Percentiles rank a stretch among this genome's conserved stretches.
phyloP scores from a whole-genome alignment of 2,797 vertebrate species.

The Linurgus olivaceus region DNA sequence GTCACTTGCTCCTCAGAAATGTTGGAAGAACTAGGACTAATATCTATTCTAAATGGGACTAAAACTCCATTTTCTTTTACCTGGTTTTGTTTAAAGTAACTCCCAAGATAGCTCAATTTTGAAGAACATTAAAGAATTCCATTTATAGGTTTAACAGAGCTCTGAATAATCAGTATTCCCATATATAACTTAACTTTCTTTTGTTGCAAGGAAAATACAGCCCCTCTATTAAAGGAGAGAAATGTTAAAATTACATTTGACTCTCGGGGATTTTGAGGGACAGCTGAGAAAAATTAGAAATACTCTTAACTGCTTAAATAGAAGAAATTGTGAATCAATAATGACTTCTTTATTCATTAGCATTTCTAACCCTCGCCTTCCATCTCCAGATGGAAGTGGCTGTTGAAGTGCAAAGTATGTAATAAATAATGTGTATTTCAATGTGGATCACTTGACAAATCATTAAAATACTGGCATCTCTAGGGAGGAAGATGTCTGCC shows the following conservation, averaged over 20 bases:
- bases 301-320: constrained; percentile 21
- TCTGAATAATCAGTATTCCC: neutral
- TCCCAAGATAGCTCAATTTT: neutral
- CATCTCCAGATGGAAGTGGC: constrained; percentile 30
- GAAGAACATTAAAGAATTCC: neutral
- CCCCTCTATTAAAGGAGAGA: neutral
- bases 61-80: neutral
- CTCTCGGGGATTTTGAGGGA: neutral
- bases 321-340: constrained; percentile 23
- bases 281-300: constrained; percentile 22
- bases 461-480: constrained; percentile 29
- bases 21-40: neutral
- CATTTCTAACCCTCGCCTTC: neutral
- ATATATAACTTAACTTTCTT: neutral
- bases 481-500: neutral
- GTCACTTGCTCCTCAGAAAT: neutral
- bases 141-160: neutral
- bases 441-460: constrained; percentile 36
- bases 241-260: constrained; percentile 28
- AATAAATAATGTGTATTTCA: constrained; percentile 48
- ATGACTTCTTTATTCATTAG: constrained; percentile 43
- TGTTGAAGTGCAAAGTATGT: constrained; percentile 39
- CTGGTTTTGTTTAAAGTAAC: neutral
- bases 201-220: neutral
- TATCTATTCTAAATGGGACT: neutral